phyloP scores from a whole-genome alignment of 1,140 invertebrate species.

The Nomia melanderi region DNA sequence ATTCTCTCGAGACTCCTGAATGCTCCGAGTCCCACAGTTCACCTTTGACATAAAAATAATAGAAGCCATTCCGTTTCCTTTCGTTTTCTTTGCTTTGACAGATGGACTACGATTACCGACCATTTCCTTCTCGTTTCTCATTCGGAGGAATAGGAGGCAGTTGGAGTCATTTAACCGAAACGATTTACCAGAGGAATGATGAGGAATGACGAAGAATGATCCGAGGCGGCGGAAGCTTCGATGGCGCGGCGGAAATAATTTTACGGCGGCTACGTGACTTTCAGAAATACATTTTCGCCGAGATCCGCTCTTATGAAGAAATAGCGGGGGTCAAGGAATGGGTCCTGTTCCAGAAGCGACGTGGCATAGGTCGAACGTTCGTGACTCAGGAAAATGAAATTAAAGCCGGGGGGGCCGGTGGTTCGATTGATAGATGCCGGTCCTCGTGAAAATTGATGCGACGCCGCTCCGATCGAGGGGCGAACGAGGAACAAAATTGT shows the following conservation, averaged over 20 bases:
- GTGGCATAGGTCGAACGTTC: slow-evolving; percentile 18
- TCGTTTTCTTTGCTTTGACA: no score
- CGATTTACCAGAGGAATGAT: not conserved
- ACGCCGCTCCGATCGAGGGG: not conserved
- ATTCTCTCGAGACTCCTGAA: no score
- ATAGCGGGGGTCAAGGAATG: not conserved
- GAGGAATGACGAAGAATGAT: no score
- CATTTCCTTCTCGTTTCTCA: not conserved
- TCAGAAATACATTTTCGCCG: slow-evolving; percentile 26
- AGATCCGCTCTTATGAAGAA: not conserved
- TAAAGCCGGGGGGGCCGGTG: slow-evolving; percentile 28
- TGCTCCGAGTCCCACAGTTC: no score
- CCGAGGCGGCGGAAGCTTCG: not conserved
- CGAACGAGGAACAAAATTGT: not conserved
- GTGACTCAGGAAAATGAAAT: slow-evolving; percentile 53
- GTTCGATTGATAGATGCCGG: slow-evolving; percentile 15
- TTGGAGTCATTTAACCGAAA: not conserved
- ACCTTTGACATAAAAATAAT: no score
- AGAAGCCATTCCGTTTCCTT: no score
- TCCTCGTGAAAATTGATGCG: slow-evolving; percentile 30
- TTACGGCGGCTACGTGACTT: slow-evolving; percentile 34
- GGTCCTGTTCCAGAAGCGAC: not conserved
- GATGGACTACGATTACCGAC: not conserved
- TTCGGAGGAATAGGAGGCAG: no score
- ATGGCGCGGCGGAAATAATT: slow-evolving; percentile 4